A percentile compares a stretch with the other conserved stretches of the same genome.
phyloP scores from a whole-genome alignment of 2,113 vertebrate genomes.

The Mohoua ochrocephala region DNA sequence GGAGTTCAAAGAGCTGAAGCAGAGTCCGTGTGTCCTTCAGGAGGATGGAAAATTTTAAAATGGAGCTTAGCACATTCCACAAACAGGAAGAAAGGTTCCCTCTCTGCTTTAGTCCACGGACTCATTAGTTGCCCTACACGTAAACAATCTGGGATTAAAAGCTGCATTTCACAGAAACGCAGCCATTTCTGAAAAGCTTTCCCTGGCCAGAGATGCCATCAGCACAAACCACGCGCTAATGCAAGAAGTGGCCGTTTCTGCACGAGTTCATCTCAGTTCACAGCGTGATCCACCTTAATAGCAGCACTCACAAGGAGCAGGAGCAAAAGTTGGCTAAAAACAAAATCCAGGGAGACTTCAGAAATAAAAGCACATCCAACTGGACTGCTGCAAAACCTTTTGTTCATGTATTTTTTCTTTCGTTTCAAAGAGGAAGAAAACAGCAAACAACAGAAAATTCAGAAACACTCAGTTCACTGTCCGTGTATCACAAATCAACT shows the following conservation, averaged over 20 bases:
- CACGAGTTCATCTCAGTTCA: background rate
- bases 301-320: background rate
- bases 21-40: background rate
- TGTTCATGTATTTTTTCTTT: fast-evolving
- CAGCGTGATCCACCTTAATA: background rate
- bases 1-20: background rate
- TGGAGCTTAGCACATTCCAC: background rate
- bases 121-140: background rate
- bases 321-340: background rate
- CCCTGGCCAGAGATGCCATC: background rate
- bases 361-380: background rate
- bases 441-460: background rate
- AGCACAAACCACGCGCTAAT: background rate
- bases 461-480: background rate
- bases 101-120: background rate
- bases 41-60: background rate
- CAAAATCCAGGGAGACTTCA: background rate
- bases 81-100: background rate
- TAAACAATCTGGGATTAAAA: background rate
- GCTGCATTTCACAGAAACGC: background rate
- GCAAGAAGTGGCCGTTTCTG: background rate
- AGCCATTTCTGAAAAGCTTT: background rate
- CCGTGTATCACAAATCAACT: background rate
- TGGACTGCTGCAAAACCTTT: background rate
- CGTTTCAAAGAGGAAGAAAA: background rate